Conservation (phyloP, 2,888 invertebrate genomes). For the Glaucopsyche alexis region DNA sequence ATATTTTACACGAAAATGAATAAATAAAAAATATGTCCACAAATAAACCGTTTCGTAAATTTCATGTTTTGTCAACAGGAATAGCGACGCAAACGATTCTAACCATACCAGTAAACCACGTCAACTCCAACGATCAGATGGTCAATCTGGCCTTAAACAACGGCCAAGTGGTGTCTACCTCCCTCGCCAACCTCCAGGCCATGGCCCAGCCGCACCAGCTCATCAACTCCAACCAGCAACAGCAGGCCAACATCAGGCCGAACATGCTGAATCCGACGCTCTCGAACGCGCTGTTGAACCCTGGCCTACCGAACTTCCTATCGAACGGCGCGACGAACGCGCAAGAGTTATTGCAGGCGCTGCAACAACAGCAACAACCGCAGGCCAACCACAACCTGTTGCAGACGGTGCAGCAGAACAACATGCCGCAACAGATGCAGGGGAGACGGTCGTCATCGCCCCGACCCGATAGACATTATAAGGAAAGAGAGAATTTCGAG, state of each 20-base stretch:
- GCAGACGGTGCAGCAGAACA: conserved; percentile 74
- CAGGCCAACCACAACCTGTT: conserved; percentile 70
- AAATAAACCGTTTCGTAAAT: background rate
- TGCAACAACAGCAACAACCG: conserved; percentile 87
- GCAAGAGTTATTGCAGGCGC: conserved; percentile 87
- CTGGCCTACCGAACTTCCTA: conserved; percentile 85
- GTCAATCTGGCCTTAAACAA: conserved; percentile 90
- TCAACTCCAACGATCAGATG: conserved; percentile 87
- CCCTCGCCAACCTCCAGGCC: conserved; percentile 88
- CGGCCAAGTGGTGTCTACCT: conserved; percentile 92
- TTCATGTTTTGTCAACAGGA: conserved; percentile 76
- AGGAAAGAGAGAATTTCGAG: conserved; percentile 73
- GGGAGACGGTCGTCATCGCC: conserved; percentile 74
- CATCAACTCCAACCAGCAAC: conserved; percentile 81
- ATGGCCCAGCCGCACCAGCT: conserved; percentile 87
- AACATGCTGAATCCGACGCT: conserved; percentile 81
- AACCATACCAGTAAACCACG: conserved; percentile 95
- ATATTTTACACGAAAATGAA: too few relatives aligned
- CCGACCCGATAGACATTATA: conserved; percentile 70
- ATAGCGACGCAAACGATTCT: conserved; percentile 97
- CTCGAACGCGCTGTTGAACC: conserved; percentile 85
- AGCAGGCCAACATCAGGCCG: conserved; percentile 65
- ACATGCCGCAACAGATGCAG: conserved; percentile 71
- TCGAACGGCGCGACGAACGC: conserved; percentile 84
- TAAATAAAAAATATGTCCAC: too few relatives aligned